phyloP scores from a whole-genome alignment of 2,888 invertebrate genomes.

The Eupithecia tripunctaria region DNA sequence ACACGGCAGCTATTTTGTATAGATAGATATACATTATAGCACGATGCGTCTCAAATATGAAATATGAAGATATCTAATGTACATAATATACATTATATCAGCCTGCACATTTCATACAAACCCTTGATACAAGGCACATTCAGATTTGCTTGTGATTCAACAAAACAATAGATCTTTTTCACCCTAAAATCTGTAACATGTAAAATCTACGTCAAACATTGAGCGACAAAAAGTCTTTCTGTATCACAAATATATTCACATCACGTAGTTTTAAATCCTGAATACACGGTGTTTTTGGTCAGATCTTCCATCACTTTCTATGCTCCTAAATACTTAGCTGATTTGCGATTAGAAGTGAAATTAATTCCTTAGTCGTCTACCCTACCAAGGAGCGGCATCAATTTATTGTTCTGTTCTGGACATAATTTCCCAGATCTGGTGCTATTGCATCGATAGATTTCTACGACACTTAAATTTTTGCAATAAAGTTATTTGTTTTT shows the following conservation, averaged over 20 bases:
- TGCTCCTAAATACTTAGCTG: neutral
- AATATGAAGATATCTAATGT: too few species aligned
- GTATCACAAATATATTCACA: slow-evolving; percentile 40
- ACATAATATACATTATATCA: too few species aligned
- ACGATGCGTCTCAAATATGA: too few species aligned
- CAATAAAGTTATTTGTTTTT: too few species aligned
- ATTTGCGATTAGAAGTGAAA: neutral
- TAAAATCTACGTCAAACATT: slow-evolving; percentile 34
- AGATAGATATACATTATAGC: too few species aligned
- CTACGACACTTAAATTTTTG: neutral
- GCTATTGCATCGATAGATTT: neutral
- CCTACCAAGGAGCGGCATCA: neutral
- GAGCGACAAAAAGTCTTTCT: slow-evolving; percentile 32
- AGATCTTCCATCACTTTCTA: neutral
- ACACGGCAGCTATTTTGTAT: too few species aligned
- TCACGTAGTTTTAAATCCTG: slow-evolving; percentile 46
- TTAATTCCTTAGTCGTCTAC: neutral
- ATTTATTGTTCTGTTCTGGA: neutral
- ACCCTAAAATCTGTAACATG: slow-evolving; percentile 20
- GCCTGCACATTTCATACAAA: too few species aligned
- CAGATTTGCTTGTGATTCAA: neutral
- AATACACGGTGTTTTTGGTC: slow-evolving; percentile 8
- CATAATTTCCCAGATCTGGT: neutral
- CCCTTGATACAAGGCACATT: neutral
- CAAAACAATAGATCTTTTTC: neutral